A percentile compares a stretch with the other conserved stretches of the same genome.
Evolutionary conservation across 2,797 vertebrate species (phyloP).

Genomic region (Melanotaenia boesemani): DNA sequence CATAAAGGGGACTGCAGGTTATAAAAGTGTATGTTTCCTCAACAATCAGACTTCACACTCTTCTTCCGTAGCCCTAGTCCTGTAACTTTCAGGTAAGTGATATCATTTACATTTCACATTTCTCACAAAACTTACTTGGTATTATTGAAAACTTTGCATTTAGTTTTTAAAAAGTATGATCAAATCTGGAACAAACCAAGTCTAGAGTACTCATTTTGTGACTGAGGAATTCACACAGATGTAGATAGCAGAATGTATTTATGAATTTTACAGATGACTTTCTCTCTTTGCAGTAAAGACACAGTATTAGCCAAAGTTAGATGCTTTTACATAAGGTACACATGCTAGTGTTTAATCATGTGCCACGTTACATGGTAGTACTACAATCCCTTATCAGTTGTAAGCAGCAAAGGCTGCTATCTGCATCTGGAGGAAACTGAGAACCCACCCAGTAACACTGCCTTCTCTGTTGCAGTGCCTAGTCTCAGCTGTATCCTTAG

Average conservation of each 20-base stretch:
- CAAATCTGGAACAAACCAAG: background rate
- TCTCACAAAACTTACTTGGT: background rate
- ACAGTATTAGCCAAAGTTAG: background rate
- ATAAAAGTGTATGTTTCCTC: constrained; percentile 73
- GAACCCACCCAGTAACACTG: constrained; percentile 71
- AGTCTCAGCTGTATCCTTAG: constrained; percentile 50
- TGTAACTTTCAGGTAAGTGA: constrained; percentile 62
- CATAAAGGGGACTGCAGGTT: constrained; percentile 46
- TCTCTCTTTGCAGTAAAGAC: constrained; percentile 14
- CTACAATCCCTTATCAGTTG: constrained; percentile 48
- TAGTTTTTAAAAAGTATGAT: background rate
- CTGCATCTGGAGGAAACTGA: constrained; percentile 79
- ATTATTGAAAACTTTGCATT: constrained; percentile 10
- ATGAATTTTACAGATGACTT: constrained; percentile 9
- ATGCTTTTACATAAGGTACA: constrained; percentile 2
- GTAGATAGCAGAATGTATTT: constrained; percentile 11
- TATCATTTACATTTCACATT: background rate
- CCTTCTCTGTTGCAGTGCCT: constrained; percentile 71
- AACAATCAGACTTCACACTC: constrained; percentile 35
- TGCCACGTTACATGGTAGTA: constrained; percentile 16
- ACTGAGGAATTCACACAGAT: background rate
- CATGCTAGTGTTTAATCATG: constrained; percentile 18
- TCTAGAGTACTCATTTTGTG: background rate
- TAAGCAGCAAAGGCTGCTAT: constrained; percentile 62
- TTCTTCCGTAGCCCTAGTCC: constrained; percentile 19